Evolutionary conservation across 2,113 vertebrate genomes (phyloP), one percentile per base, ranked within the genome.

Genomic region (Castor canadensis): DNA sequence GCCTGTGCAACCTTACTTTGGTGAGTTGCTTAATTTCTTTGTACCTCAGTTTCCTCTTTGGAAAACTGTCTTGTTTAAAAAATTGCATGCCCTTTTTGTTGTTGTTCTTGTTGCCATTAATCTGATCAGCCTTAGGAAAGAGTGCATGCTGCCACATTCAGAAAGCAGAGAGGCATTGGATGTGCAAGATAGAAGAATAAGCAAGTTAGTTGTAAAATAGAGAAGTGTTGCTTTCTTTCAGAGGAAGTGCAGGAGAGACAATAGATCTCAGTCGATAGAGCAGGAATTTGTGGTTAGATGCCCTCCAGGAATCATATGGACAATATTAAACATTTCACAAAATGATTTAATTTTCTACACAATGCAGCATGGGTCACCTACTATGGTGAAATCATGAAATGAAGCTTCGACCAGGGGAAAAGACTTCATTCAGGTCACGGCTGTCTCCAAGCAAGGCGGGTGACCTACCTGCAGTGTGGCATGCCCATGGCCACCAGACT

Each of bases 31-130:
- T 89, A 58, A 62, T 3, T 82, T 54, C 60, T 72, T 66, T 45
- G 22, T 83, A 19, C 49, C 80, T 96, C 87, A 6, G 2, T 94
- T 92, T 94, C 35, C 49, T 84, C 43, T 75, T 86, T 22, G 15
- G n/a, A 83, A 89, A 94, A 69, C 28, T 83, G 5, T 54, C 28
- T 11, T 28, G 22, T 7, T 26, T 26, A 60, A 60, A 60, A 26
- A 75, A 94, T 89, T 32, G 38, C 5, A 40, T n/a, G 2, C 15
- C 15, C 1, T 49, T 24, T 30, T 17, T 72, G 58, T 56, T 91
- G 40, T 52, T 22, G 30, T 49, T 24, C 20, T 20, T 72, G 47
- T 62, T 90, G 43, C 38, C 24, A n/a, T 56, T 62, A 26, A 64
- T 28, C 43, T 69, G 28, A 54, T 38, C 56, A 87, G 26, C 75